Base-by-base conservation (phyloP, 2,888 invertebrate species). In the Drosophila diplacantha region DNA sequence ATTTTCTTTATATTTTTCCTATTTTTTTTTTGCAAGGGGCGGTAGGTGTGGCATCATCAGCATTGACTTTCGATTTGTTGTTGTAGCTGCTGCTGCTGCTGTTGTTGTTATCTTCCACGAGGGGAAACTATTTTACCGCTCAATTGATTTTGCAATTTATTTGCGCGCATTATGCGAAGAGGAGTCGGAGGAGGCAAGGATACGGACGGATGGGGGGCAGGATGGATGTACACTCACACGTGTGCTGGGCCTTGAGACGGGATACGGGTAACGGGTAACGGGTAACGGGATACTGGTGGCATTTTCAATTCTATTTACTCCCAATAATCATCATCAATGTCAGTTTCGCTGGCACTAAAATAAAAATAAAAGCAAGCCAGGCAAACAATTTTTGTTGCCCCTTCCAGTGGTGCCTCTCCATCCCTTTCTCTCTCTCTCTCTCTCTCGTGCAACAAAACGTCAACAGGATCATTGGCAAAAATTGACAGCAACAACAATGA, bases 261-360 rank as follows among this genome's bases (percentile, higher is more conserved):
- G 52, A 64, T 3, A 38, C 12, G 20, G 38, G 20, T 2, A 20
- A 38, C 14, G 20, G 38, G 20, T 2, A 20, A 38, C 14, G 38
- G 37, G 37, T 1, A 11, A 37, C 37, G 43, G 29, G 39, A 64
- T 50, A 59, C 64, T 59, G 66, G 53, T 58, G 55, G 73, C 80
- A 74, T 72, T 84, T 85, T 80, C 83, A 75, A 82, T 85, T 85
- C 85, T 84, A 81, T 85, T 84, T 85, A 79, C 85, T 81, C 75
- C 83, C 84, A 81, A 83, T 85, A 84, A 85, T 85, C 85, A 85
- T 85, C 84, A 85, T 85, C 85, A 85, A 85, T 84, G 84, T 83
- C 85, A 83, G 83, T 75, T 80, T 75, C 81, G 72, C 78, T 75
- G 63, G 73, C 79, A 81, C 81, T 75, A 75, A 82, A 72, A 74